Base-by-base conservation (phyloP, 1,140 invertebrate species). In the Hyphantria cunea region DNA sequence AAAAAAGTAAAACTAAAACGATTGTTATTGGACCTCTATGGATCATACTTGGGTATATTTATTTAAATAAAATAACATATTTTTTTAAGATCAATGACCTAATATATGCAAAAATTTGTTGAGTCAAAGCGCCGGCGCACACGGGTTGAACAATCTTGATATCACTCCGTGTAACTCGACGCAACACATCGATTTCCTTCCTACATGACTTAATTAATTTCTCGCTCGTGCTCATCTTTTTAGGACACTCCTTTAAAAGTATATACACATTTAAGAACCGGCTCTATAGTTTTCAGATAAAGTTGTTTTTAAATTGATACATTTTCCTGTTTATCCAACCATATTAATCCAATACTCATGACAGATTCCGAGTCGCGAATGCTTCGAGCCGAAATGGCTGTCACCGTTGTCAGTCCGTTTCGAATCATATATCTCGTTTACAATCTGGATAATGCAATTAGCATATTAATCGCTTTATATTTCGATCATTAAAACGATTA, bases 171-270 rank as follows among this genome's bases (percentile, higher is more conserved):
- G 42, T 73, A 68, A 80, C 60, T 56, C 70, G 72, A 77, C 25
- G 59, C 66, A 71, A 70, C 79, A 75, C 68, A 71, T 77, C 72
- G 70, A 81, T 81, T 74, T 60, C 60, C 58, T 67, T 70, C 56
- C 64, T 64, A 64, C 68, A 72, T 72, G 67, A 72, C 76, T 79
- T 79, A 75, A 81, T 81, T 81, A 79, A 79, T 74, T 78, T 76
- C 65, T 75, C 69, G 68, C 55, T 61, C 56, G 51, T 59, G 54
- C 54, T 62, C 48, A 64, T 53, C 59, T 73, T 75, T 76, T 74
- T 70, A 39, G 54, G 48, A 39, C 45, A 51, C 34, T 37, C 55
- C 52, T 14, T 56, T 17, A 48, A 10, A 17, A 14, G n/a, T 41
- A 34, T 44, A 14, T 7, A 48, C 33, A 48, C 55, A 34, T 15